phyloP scores from a whole-genome alignment of 2,113 vertebrate species.

The Thinocorus orbignyianus region DNA sequence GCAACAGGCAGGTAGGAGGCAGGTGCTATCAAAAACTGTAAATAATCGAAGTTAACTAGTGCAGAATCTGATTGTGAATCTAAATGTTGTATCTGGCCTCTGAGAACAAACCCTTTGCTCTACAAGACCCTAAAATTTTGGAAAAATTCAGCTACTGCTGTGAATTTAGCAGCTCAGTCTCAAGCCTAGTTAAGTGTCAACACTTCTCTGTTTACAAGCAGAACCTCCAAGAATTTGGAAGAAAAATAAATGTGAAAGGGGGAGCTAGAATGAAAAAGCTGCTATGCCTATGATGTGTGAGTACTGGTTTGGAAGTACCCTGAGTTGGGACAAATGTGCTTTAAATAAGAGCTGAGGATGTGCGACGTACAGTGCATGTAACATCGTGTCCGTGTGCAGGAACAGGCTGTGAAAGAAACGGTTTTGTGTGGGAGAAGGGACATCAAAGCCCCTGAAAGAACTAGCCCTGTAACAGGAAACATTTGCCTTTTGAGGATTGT shows the following conservation, averaged over 20 bases:
- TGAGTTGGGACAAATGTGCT: not conserved
- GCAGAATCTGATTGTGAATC: not conserved
- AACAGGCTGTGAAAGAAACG: constrained; percentile 21
- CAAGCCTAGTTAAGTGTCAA: not conserved
- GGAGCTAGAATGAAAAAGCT: not conserved
- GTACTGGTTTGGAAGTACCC: not conserved
- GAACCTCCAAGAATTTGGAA: not conserved
- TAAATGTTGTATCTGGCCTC: not conserved
- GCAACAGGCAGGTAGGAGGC: not conserved
- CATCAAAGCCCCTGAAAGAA: constrained; percentile 24
- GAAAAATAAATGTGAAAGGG: not conserved
- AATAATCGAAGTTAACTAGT: not conserved
- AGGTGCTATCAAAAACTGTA: not conserved
- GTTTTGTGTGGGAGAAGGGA: constrained; percentile 7
- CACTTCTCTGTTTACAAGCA: not conserved
- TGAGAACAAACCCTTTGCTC: not conserved
- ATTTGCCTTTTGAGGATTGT: not conserved
- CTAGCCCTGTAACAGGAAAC: constrained; percentile 14
- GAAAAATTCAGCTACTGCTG: not conserved
- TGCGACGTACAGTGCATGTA: not conserved
- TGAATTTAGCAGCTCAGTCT: not conserved
- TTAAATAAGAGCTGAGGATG: constrained; percentile 2
- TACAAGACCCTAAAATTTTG: not conserved
- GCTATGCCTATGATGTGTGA: not conserved
- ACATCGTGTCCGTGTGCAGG: not conserved